phyloP scores from a whole-genome alignment of 2,888 invertebrate species.

The Caenorhabditis sp. region DNA sequence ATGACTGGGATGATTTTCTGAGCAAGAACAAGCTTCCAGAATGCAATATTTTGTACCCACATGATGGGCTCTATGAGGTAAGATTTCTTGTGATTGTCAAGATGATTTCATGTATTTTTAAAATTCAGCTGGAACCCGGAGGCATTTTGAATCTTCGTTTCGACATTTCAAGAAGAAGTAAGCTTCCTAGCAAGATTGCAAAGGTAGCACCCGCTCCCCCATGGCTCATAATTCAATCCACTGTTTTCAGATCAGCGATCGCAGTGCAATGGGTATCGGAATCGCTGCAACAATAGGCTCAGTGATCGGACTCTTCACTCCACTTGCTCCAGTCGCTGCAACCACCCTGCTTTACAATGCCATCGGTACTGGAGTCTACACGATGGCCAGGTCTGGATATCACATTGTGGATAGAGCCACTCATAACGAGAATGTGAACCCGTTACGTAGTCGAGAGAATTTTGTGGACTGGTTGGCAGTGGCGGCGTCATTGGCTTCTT shows the following conservation, averaged over 20 bases:
- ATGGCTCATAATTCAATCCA: neutral
- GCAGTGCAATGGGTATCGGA: slow-evolving; percentile 66
- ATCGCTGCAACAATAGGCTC: slow-evolving; percentile 66
- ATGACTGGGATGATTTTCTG: slow-evolving; percentile 67
- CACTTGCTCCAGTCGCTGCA: slow-evolving; percentile 65
- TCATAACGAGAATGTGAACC: slow-evolving; percentile 68
- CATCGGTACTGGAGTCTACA: slow-evolving; percentile 65
- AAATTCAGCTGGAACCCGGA: slow-evolving; percentile 58
- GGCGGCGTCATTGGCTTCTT: slow-evolving; percentile 64
- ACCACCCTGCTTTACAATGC: slow-evolving; percentile 63
- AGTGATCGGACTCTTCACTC: slow-evolving; percentile 65
- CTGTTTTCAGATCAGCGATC: slow-evolving; percentile 51
- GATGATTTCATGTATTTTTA: too few species aligned
- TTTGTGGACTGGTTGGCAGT: slow-evolving; percentile 68
- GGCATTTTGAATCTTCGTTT: slow-evolving; percentile 56
- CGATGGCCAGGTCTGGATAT: slow-evolving; percentile 67
- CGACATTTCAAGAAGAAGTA: slow-evolving; percentile 60
- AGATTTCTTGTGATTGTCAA: neutral
- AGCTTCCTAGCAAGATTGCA: slow-evolving; percentile 64
- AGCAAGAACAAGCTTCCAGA: slow-evolving; percentile 65
- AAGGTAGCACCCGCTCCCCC: too few species aligned
- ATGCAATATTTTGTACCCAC: slow-evolving; percentile 61
- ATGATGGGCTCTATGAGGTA: slow-evolving; percentile 63
- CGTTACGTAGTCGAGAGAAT: slow-evolving; percentile 63
- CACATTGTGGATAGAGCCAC: slow-evolving; percentile 64